phyloP scores from a whole-genome alignment of 2,797 vertebrate species.

The Pterois miles region DNA sequence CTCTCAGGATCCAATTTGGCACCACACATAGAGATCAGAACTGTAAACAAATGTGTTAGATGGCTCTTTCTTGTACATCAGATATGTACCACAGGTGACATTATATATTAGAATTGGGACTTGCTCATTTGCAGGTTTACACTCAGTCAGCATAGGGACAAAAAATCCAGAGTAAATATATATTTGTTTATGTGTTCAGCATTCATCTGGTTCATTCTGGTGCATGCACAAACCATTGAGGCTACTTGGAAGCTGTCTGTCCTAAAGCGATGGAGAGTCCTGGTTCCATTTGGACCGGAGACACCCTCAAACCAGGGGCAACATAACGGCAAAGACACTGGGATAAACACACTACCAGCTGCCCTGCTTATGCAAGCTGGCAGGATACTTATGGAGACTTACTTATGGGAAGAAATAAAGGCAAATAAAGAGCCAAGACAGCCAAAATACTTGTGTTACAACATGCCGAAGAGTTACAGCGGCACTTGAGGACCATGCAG shows the following conservation, averaged over 20 bases:
- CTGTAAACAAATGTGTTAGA: constrained; percentile 38
- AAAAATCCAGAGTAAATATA: not conserved
- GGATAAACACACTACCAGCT: constrained; percentile 22
- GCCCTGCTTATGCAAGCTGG: constrained; percentile 3
- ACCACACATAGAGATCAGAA: constrained; percentile 38
- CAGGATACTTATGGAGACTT: not conserved
- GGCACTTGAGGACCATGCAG: not conserved
- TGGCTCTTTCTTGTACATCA: constrained; percentile 21
- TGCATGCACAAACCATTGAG: not conserved
- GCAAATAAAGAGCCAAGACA: not conserved
- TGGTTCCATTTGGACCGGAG: constrained; percentile 13
- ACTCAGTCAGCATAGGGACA: not conserved
- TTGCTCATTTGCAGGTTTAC: constrained; percentile 22
- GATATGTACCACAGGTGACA: constrained; percentile 39
- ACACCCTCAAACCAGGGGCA: constrained; percentile 3
- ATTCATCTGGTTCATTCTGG: constrained; percentile 10
- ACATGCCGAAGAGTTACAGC: not conserved
- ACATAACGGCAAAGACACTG: not conserved
- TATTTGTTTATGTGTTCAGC: constrained; percentile 7
- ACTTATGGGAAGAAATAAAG: not conserved
- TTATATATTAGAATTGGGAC: constrained; percentile 12
- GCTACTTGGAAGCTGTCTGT: constrained; percentile 10
- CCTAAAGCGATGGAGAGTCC: constrained; percentile 9
- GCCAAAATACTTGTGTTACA: not conserved
- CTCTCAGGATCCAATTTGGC: constrained; percentile 58